Conservation (phyloP, 30 jellyfish, hydroid and myxozoan genomes). For the Hydractinia symbiolongicarpus region DNA sequence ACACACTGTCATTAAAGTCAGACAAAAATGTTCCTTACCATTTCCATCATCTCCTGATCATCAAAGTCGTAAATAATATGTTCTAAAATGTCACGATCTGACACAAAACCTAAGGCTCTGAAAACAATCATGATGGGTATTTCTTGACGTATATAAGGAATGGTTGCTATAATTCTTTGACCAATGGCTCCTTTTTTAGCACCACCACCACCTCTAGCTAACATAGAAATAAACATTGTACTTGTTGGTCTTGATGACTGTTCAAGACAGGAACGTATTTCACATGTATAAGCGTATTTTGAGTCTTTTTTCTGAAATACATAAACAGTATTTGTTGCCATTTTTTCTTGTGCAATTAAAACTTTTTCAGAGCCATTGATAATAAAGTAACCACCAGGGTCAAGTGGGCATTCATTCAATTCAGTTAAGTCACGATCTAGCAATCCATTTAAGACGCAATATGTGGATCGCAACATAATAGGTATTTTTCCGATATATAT, state of each 20-base stretch:
- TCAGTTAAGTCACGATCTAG: constrained; percentile 97
- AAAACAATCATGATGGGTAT: constrained; percentile 97
- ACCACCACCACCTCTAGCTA: constrained; percentile 97
- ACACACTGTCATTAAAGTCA: background rate
- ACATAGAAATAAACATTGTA: constrained; percentile 86
- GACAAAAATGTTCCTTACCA: constrained; percentile 39
- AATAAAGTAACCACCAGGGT: constrained; percentile 99
- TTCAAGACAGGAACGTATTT: constrained; percentile 87
- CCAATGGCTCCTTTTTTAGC: constrained; percentile 98
- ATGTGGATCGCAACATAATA: constrained; percentile 95
- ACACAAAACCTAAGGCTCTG: constrained; percentile 99
- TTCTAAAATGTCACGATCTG: constrained; percentile 95
- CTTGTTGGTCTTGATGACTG: constrained; percentile 99
- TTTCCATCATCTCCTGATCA: constrained; percentile 99
- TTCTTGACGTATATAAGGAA: constrained; percentile 97
- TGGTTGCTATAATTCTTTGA: constrained; percentile 94
- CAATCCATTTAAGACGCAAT: constrained; percentile 77
- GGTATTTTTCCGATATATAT: constrained; percentile 98
- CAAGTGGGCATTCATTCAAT: constrained; percentile 98
- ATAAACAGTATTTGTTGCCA: constrained; percentile 99
- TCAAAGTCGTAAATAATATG: constrained; percentile 97
- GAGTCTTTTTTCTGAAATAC: constrained; percentile 97
- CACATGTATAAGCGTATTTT: constrained; percentile 93
- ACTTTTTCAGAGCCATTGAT: constrained; percentile 99
- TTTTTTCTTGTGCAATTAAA: constrained; percentile 97